phyloP scores from a whole-genome alignment of 2,113 vertebrate genomes.

The Coturnix japonica region DNA sequence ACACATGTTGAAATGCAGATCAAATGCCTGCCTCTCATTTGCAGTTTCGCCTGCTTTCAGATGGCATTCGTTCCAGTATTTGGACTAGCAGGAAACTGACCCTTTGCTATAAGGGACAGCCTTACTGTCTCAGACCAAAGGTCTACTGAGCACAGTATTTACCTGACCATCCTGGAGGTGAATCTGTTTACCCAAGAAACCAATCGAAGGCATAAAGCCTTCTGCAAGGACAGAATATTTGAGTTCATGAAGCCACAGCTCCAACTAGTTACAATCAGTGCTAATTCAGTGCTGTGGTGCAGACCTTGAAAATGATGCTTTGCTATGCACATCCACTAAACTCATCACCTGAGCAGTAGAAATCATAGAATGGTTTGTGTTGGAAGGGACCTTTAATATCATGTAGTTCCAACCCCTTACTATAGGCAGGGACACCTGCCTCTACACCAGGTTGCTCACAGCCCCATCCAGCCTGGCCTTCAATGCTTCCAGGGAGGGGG shows the following conservation, averaged over 20 bases:
- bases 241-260: not conserved
- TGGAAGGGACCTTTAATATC: too few relatives aligned
- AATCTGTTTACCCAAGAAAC: not conserved
- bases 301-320: not conserved
- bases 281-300: not conserved
- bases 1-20: not conserved
- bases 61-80: not conserved
- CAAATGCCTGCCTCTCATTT: not conserved
- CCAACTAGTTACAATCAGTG: not conserved
- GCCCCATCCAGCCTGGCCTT: too few relatives aligned
- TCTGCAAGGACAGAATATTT: not conserved
- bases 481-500: too few relatives aligned
- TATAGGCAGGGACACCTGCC: too few relatives aligned
- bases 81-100: not conserved
- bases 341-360: not conserved
- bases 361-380: too few relatives aligned
- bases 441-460: too few relatives aligned
- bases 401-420: too few relatives aligned
- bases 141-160: not conserved
- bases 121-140: not conserved
- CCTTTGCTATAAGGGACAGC: not conserved
- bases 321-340: not conserved
- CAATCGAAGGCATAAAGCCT: not conserved
- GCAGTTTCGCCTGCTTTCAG: not conserved
- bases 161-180: not conserved